Conservation (phyloP, 2,797 vertebrate genomes). For the Sitta carolinensis region DNA sequence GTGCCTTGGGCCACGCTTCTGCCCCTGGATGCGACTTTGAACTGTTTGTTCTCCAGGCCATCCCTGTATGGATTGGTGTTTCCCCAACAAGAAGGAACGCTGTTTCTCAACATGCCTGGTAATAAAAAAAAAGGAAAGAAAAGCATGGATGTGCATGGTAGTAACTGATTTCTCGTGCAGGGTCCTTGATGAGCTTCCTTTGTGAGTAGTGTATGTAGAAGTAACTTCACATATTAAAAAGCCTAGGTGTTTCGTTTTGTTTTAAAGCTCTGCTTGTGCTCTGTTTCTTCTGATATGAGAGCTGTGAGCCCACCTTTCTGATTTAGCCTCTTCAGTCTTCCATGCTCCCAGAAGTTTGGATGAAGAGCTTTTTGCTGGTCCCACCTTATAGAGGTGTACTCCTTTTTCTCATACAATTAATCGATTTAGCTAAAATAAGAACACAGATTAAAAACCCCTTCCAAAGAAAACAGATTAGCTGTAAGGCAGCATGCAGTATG, state of each 20-base stretch:
- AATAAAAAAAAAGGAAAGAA: not conserved
- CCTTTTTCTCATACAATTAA: not conserved
- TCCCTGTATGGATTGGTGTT: conserved; percentile 78
- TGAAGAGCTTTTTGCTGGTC: not conserved
- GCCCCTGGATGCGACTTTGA: conserved; percentile 78
- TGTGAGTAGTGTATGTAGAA: not conserved
- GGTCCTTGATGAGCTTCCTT: not conserved
- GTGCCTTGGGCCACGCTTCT: conserved; percentile 64
- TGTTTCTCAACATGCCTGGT: conserved; percentile 78
- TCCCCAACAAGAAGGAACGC: conserved; percentile 71
- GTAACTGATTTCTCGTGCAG: not conserved
- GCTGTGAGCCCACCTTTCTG: not conserved
- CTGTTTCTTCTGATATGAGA: not conserved
- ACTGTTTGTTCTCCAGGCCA: conserved; percentile 81
- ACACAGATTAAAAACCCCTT: not conserved
- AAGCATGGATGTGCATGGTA: not conserved
- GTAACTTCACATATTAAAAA: not conserved
- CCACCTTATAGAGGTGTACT: accelerated
- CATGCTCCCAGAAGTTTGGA: not conserved
- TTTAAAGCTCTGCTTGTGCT: not conserved
- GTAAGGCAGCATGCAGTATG: not conserved
- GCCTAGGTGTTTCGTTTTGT: not conserved
- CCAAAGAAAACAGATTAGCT: not conserved
- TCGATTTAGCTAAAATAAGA: not conserved
- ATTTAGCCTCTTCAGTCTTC: not conserved